Evolutionary conservation across 2,888 invertebrate species (phyloP).

Genomic region (Drosophila multiciliata): DNA sequence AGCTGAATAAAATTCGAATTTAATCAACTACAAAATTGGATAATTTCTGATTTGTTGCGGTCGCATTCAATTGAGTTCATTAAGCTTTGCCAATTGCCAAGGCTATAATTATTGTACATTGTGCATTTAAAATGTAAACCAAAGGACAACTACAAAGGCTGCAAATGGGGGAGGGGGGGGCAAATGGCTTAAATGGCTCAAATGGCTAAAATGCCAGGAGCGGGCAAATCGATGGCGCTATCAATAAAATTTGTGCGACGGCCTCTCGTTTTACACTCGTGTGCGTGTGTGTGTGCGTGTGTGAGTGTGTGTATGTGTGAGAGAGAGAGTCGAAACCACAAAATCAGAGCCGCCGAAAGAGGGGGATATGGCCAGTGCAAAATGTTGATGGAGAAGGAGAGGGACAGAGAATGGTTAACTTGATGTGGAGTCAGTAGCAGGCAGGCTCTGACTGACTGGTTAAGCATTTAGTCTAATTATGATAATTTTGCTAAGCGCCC

Average conservation of each 20-base stretch:
- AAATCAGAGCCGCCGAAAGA: conserved; percentile 8
- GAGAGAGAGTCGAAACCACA: neutral
- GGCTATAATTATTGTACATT: conserved; percentile 62
- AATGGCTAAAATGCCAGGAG: neutral
- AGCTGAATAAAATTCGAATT: neutral
- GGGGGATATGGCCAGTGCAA: neutral
- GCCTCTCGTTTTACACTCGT: neutral
- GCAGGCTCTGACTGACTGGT: conserved; percentile 36
- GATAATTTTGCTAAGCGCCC: conserved; percentile 77
- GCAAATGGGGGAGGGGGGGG: conserved; percentile 2
- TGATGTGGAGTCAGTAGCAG: conserved; percentile 30
- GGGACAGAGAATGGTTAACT: conserved; percentile 1
- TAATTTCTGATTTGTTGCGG: conserved; percentile 23
- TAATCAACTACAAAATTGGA: neutral
- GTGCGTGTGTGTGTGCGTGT: neutral
- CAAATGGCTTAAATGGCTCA: too few species aligned
- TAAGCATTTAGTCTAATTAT: conserved; percentile 79
- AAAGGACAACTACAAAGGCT: conserved; percentile 25
- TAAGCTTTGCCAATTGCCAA: conserved; percentile 16
- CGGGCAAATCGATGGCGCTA: conserved; percentile 38
- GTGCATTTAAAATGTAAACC: conserved; percentile 35
- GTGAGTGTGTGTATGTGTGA: neutral
- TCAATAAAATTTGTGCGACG: conserved; percentile 9
- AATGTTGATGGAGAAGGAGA: neutral
- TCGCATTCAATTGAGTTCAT: conserved; percentile 27